A percentile compares a stretch with the other conserved stretches of the same genome.
Conservation (phyloP, 2,113 vertebrate species). For the Nannospalax galili region DNA sequence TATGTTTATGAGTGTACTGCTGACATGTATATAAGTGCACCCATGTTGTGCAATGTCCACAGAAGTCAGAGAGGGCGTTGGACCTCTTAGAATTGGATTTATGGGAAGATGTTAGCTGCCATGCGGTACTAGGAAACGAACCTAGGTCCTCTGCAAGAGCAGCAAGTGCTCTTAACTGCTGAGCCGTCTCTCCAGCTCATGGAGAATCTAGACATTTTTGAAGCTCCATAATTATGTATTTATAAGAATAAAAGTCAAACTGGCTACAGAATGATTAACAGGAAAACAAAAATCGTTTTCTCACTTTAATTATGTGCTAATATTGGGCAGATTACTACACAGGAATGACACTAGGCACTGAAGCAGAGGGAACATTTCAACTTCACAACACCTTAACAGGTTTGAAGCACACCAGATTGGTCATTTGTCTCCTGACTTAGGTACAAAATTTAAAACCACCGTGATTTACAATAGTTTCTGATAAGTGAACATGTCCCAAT, state of each 20-base stretch:
- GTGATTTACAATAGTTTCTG: not conserved
- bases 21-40: too few relatives aligned
- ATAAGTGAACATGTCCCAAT: not conserved
- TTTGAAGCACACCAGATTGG: too few relatives aligned
- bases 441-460: not conserved
- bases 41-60: too few relatives aligned
- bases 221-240: not conserved
- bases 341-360: not conserved
- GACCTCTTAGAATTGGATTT: too few relatives aligned
- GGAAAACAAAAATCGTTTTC: not conserved
- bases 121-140: too few relatives aligned
- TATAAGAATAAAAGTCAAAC: not conserved
- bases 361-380: not conserved
- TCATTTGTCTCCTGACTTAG: not conserved
- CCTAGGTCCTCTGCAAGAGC: too few relatives aligned
- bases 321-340: not conserved
- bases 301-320: not conserved
- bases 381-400: not conserved
- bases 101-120: too few relatives aligned
- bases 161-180: too few relatives aligned
- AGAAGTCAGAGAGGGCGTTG: too few relatives aligned
- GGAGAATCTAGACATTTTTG: not conserved
- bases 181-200: too few relatives aligned
- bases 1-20: too few relatives aligned
- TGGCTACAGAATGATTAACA: not conserved